Conservation (phyloP, 2,888 invertebrate species). For the Oxystoma pomonae region DNA sequence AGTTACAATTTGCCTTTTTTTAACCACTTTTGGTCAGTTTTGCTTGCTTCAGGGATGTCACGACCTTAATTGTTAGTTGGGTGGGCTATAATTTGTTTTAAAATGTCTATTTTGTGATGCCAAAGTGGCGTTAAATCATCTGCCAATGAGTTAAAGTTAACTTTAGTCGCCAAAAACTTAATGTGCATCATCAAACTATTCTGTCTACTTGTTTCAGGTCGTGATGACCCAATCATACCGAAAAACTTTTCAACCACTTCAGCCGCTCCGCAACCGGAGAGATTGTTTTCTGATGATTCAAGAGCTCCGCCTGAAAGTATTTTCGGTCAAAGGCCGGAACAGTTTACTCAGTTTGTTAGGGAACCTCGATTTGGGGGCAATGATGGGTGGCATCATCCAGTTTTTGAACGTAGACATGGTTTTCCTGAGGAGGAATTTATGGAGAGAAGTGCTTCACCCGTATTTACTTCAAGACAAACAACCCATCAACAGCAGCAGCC, state of each 20-base stretch:
- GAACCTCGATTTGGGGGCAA: slow-evolving; percentile 23
- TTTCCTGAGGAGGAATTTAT: slow-evolving; percentile 28
- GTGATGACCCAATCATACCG: slow-evolving; percentile 73
- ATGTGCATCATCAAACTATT: too few species aligned
- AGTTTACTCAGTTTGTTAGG: slow-evolving; percentile 50
- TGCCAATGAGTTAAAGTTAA: too few species aligned
- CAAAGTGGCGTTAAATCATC: too few species aligned
- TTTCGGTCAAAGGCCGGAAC: slow-evolving; percentile 45
- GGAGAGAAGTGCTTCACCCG: slow-evolving; percentile 7
- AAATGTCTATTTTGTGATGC: too few species aligned
- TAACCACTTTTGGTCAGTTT: too few species aligned
- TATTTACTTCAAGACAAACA: too few species aligned
- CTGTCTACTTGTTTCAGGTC: slow-evolving; percentile 49
- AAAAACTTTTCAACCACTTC: slow-evolving; percentile 46
- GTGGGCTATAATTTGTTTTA: too few species aligned
- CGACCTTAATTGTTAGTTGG: too few species aligned
- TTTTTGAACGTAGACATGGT: slow-evolving; percentile 29
- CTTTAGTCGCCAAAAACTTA: too few species aligned
- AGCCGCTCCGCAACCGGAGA: slow-evolving; percentile 27
- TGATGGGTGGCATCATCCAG: slow-evolving; percentile 18
- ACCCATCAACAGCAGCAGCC: not conserved
- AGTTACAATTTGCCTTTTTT: too few species aligned
- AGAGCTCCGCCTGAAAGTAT: slow-evolving; percentile 35
- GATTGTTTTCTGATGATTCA: slow-evolving; percentile 17
- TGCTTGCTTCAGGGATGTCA: too few species aligned